Evolutionary conservation across 2,797 vertebrate species (phyloP).

Genomic region (Prionace glauca): DNA sequence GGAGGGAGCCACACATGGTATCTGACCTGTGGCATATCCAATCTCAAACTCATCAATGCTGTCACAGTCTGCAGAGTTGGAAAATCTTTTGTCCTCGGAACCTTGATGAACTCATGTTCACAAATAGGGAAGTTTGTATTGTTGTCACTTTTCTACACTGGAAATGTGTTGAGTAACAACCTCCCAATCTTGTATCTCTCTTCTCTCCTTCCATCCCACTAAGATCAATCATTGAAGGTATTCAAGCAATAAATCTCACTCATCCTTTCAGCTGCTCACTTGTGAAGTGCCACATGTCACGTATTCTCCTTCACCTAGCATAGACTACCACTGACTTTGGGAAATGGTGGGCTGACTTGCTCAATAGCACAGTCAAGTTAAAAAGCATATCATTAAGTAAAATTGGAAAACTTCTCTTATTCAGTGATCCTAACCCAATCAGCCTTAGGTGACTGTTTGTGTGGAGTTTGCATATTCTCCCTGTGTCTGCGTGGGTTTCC

Average conservation of each 20-base stretch:
- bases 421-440: neutral
- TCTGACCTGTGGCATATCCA: neutral
- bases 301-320: neutral
- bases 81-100: neutral
- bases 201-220: neutral
- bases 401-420: neutral
- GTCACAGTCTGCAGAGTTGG: neutral
- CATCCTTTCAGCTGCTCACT: neutral
- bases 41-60: neutral
- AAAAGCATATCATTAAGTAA: neutral
- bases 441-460: too few relatives aligned
- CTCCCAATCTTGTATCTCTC: neutral
- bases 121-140: neutral
- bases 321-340: neutral
- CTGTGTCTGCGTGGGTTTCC: too few relatives aligned
- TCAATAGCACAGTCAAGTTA: neutral
- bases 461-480: too few relatives aligned
- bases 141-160: neutral
- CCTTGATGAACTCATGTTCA: neutral
- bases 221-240: neutral
- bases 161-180: neutral
- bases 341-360: neutral
- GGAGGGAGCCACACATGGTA: neutral
- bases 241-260: neutral
- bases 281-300: neutral